These are phyloP conservation scores for Gymnosoma rotundatum DNA, from an alignment of 2,888 invertebrate genomes.

Conservation along the genomic window DNA sequence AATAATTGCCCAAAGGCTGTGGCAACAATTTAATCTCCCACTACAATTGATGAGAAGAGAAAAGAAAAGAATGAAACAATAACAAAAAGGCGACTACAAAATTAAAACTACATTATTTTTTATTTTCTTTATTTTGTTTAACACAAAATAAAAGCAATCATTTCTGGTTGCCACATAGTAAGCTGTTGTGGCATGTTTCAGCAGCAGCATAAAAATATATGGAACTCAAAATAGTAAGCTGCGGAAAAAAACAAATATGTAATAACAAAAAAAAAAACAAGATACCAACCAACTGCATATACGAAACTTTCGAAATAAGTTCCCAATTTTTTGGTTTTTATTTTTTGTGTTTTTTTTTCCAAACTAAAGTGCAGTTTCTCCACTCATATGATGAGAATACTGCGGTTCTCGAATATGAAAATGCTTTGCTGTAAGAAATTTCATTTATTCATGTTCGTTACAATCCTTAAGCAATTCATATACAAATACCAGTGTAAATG, in stretches of 20 bases:
- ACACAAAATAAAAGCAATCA: slow-evolving; percentile 53
- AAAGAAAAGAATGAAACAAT: not conserved
- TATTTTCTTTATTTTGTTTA: slow-evolving; percentile 13
- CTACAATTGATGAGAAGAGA: slow-evolving; percentile 32
- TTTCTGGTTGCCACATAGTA: slow-evolving; percentile 58
- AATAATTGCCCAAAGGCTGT: slow-evolving; percentile 39
- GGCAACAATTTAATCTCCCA: slow-evolving; percentile 51
- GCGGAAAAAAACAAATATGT: slow-evolving; percentile 11
- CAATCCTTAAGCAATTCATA: slow-evolving; percentile 1
- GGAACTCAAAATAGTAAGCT: slow-evolving; percentile 22
- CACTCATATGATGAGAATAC: slow-evolving; percentile 16
- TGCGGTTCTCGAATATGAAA: slow-evolving; percentile 30
- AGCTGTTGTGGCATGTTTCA: slow-evolving; percentile 62
- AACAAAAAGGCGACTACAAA: slow-evolving; percentile 15
- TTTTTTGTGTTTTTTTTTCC: slow-evolving; percentile 9
- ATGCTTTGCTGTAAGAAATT: slow-evolving; percentile 31
- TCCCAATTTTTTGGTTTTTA: not conserved
- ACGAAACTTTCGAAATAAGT: slow-evolving; percentile 49
- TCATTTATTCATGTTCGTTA: slow-evolving; percentile 11
- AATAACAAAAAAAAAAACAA: slow-evolving; percentile 11
- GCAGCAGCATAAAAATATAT: slow-evolving; percentile 2
- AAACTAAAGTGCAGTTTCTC: slow-evolving; percentile 6
- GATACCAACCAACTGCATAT: slow-evolving; percentile 22
- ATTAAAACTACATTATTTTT: slow-evolving; percentile 54
- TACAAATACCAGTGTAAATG: slow-evolving; percentile 7